These are phyloP conservation scores for Syncerus caffer DNA, from an alignment of 2,797 vertebrate species.

Conservation along the genomic window DNA sequence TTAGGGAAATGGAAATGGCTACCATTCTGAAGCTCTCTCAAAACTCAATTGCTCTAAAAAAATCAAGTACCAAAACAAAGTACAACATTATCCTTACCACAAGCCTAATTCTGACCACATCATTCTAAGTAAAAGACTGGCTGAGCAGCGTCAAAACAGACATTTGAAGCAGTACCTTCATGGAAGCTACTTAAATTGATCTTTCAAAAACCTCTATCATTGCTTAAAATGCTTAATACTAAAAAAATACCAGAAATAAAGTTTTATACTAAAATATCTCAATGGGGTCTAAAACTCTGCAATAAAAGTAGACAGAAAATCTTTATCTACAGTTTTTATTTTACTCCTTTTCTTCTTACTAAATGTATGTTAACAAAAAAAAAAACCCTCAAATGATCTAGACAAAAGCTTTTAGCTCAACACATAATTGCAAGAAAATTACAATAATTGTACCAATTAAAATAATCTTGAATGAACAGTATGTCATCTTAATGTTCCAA, in stretches of 20 bases:
- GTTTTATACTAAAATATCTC: conserved; percentile 76
- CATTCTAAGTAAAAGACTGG: conserved; percentile 24
- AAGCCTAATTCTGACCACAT: background rate
- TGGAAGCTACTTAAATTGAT: conserved; percentile 72
- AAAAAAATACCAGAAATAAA: conserved; percentile 74
- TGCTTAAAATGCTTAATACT: conserved; percentile 64
- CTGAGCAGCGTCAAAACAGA: conserved; percentile 74
- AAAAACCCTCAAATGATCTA: conserved; percentile 87
- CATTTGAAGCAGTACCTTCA: conserved; percentile 68
- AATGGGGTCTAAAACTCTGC: conserved; percentile 71
- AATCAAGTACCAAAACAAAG: background rate
- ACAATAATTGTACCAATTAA: conserved; percentile 99
- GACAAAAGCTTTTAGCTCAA: conserved; percentile 95
- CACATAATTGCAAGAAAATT: conserved; percentile 98
- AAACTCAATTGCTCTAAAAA: background rate
- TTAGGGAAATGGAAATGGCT: background rate
- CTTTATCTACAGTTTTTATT: conserved; percentile 83
- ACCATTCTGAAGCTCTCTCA: background rate
- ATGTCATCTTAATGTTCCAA: conserved; percentile 98
- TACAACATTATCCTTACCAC: background rate
- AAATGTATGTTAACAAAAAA: conserved; percentile 90
- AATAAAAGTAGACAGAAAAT: conserved; percentile 84
- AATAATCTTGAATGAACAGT: conserved; percentile 98
- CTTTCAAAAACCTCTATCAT: conserved; percentile 59
- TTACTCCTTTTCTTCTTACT: conserved; percentile 89